These are phyloP conservation scores for Melanerpes aurifrons DNA, from an alignment of 2,113 vertebrate species.

Conservation along the genomic window DNA sequence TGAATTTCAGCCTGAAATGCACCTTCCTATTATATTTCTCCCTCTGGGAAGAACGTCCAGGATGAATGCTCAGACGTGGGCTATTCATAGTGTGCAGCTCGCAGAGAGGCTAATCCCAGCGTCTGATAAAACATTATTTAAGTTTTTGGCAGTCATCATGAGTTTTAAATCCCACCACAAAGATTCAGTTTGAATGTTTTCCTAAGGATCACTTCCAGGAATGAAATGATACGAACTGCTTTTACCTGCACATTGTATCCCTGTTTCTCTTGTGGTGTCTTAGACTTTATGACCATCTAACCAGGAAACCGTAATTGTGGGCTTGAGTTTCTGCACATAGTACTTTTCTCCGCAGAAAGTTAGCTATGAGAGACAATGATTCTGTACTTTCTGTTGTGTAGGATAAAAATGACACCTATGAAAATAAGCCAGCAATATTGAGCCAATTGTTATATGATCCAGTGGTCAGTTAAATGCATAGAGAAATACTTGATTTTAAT, in stretches of 20 bases:
- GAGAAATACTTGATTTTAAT: not conserved
- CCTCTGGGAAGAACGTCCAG: not conserved
- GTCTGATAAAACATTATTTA: not conserved
- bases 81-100: not conserved
- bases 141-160: not conserved
- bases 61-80: not conserved
- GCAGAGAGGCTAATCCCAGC: not conserved
- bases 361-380: not conserved
- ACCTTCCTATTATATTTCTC: conserved; percentile 2
- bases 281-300: not conserved
- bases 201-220: not conserved
- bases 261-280: not conserved
- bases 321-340: not conserved
- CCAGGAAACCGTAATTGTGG: not conserved
- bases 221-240: not conserved
- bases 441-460: not conserved
- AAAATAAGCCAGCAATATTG: not conserved
- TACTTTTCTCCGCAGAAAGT: not conserved
- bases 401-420: not conserved
- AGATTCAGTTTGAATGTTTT: not conserved
- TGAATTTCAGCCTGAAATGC: not conserved
- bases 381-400: not conserved
- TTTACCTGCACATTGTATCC: not conserved
- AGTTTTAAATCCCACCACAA: conserved; percentile 28
- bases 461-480: not conserved